Base-by-base conservation (phyloP, 2,888 invertebrate species). In the Caradrina kadenii region DNA sequence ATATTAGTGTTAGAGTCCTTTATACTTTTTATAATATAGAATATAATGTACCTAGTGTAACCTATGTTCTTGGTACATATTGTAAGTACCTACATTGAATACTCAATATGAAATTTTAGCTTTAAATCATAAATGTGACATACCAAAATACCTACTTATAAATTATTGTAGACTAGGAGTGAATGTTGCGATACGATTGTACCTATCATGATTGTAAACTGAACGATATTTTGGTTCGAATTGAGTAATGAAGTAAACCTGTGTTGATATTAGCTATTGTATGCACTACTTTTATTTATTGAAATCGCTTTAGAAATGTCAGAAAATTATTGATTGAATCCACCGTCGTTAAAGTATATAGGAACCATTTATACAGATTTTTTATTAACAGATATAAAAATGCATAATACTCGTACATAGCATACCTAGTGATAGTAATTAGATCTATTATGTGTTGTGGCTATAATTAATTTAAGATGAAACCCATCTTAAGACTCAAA, bases 1-100 rank as follows among this genome's bases (percentile, higher is more conserved):
- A 73, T 64, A 67, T 69, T 78, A 88, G 81, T 64, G 58, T 74
- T 87, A 89, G 73, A 83, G 86, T 85, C 75, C 73, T 85, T 82
- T 85, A 83, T 81, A 86, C 79, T 81, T 85, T 80, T 80, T 77
- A 75, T 79, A 80, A 68, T 64, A 73, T 73, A 79, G 80, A 73
- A 69, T 60, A 45, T 35, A 73, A 73, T 64, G 59, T 73, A 70
- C 61, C 79, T 83, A 80, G 76, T 66, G 42, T 78, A 70, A 63
- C 71, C 7, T 68, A 75, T 67, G 50, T 60, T 61, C 62, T 78
- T 68, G 75, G 67, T 76, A 45, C 53, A 35, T 75, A 62, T 74
- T 64, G n/a, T 75, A 84, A 80, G 70, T 84, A 84, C 42, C 42
- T 42, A 15, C 73, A 69, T 76, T 76, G 52, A 85, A 83, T 83